Percentiles rank a stretch among this genome's conserved stretches.
Evolutionary conservation across 1,140 invertebrate genomes (phyloP).

Genomic region (Eupeodes corollae): DNA sequence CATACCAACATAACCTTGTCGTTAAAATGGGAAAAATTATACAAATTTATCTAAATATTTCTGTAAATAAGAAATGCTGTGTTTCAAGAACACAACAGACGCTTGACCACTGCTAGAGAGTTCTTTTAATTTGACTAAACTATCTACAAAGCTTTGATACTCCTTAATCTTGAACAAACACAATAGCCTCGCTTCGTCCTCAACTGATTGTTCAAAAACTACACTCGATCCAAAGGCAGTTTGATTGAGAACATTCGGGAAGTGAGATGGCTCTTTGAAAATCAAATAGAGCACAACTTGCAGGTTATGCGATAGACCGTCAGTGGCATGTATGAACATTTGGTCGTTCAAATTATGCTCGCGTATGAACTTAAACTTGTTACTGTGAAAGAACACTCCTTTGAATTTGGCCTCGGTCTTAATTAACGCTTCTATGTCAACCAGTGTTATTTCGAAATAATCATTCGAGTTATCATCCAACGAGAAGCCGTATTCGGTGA

Average conservation of each 20-base stretch:
- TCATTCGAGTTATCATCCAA: slow-evolving; percentile 50
- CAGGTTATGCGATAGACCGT: slow-evolving; percentile 39
- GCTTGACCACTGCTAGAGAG: slow-evolving; percentile 19
- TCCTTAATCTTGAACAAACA: slow-evolving; percentile 22
- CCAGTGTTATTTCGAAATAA: slow-evolving; percentile 41
- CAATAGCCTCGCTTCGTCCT: slow-evolving; percentile 16
- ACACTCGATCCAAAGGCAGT: slow-evolving; percentile 27
- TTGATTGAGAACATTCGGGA: slow-evolving; percentile 30
- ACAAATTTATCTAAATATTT: slow-evolving; percentile 6
- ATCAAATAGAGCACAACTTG: slow-evolving; percentile 37
- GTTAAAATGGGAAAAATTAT: too few species aligned
- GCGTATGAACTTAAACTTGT: slow-evolving; percentile 42
- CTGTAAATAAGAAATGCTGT: slow-evolving; percentile 23
- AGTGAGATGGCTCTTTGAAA: slow-evolving; percentile 25
- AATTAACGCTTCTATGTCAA: slow-evolving; percentile 37
- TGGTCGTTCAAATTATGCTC: slow-evolving; percentile 38
- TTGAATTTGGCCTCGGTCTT: slow-evolving; percentile 23
- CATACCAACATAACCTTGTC: too few species aligned
- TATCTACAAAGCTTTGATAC: slow-evolving; percentile 14
- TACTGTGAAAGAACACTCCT: slow-evolving; percentile 19
- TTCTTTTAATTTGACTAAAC: slow-evolving; percentile 12
- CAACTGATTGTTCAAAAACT: slow-evolving; percentile 18
- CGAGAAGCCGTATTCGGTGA: slow-evolving; percentile 65
- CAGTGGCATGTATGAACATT: slow-evolving; percentile 33
- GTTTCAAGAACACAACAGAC: slow-evolving; percentile 18